Conservation (phyloP, 2,113 vertebrate genomes). For the Atractosteus spatula region DNA sequence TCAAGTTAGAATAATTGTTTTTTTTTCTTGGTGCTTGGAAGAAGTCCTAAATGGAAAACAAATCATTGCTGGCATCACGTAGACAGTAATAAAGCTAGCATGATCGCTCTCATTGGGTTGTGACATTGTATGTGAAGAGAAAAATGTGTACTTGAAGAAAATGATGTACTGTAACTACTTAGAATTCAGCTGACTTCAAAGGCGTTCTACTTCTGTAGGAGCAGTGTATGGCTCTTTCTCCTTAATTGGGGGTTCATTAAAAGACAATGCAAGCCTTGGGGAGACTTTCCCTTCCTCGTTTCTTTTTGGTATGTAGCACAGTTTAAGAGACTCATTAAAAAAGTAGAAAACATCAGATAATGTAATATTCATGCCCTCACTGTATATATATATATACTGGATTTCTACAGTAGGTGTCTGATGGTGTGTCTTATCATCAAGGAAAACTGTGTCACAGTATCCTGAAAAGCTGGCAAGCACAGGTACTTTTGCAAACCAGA, state of each 20-base stretch:
- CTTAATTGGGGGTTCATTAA: conserved; percentile 68
- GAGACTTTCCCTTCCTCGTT: conserved; percentile 20
- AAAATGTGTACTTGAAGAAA: conserved; percentile 6
- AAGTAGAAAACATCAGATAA: conserved; percentile 11
- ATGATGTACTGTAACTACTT: conserved; percentile 40
- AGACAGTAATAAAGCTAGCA: background rate
- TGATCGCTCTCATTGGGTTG: conserved; percentile 10
- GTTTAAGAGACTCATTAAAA: background rate
- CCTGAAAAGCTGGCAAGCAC: background rate
- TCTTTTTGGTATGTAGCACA: background rate
- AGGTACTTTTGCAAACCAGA: conserved; percentile 6
- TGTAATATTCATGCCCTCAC: conserved; percentile 10
- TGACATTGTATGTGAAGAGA: conserved; percentile 13
- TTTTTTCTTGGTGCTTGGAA: no score
- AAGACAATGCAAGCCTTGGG: conserved; percentile 49
- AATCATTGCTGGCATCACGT: no score
- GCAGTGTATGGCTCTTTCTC: conserved; percentile 53
- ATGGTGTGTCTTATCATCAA: conserved; percentile 12
- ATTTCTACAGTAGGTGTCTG: conserved; percentile 13
- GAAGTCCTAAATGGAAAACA: no score
- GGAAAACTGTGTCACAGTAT: background rate
- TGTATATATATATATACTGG: conserved; percentile 9
- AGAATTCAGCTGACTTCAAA: conserved; percentile 57
- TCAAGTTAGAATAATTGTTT: no score
- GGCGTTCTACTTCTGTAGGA: conserved; percentile 46